Conservation (phyloP, 2,888 invertebrate genomes). For the Phyto melanocephala region DNA sequence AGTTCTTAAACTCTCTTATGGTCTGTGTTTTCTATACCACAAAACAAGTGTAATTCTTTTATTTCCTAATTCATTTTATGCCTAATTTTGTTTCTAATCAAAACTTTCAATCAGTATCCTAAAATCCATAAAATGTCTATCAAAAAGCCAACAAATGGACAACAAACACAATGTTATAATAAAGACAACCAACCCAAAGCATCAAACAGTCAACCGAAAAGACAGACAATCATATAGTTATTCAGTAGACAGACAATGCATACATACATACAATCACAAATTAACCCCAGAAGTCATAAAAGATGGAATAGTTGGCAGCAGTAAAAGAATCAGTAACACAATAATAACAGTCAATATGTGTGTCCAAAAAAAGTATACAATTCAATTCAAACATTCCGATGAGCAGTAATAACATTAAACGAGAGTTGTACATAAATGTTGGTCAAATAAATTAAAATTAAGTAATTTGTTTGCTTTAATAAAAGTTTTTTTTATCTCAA, state of each 20-base stretch:
- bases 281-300: slow-evolving; percentile 46
- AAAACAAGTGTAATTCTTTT: slow-evolving; percentile 9
- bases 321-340: neutral
- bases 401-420: slow-evolving; percentile 5
- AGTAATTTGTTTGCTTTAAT: no score
- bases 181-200: slow-evolving; percentile 13
- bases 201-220: neutral
- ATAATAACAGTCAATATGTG: neutral
- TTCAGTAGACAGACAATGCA: neutral
- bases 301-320: slow-evolving; percentile 3
- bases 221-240: neutral
- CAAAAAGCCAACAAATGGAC: slow-evolving; percentile 37
- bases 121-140: slow-evolving; percentile 59
- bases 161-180: slow-evolving; percentile 37
- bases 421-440: neutral
- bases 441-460: no score
- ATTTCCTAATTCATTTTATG: neutral
- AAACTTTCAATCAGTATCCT: slow-evolving; percentile 35
- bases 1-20: neutral
- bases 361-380: neutral
- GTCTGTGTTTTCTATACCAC: neutral
- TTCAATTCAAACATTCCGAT: neutral
- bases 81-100: slow-evolving; percentile 26
- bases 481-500: no score
- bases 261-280: slow-evolving; percentile 6